Conservation (phyloP, 2,888 invertebrate genomes). For the Callimorpha dominula region DNA sequence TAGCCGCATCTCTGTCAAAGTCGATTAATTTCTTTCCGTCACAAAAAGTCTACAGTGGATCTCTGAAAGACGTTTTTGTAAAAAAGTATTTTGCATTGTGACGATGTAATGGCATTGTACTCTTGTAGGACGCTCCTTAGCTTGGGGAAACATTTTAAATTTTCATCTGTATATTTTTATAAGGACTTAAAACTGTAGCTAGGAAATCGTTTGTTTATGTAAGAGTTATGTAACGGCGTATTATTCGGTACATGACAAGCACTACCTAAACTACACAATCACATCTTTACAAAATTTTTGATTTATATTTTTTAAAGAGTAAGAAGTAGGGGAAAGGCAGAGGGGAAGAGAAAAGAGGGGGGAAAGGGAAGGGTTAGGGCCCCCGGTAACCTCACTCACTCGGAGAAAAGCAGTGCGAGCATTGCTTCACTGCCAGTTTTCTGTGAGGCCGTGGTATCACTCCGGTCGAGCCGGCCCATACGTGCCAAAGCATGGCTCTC, state of each 20-base stretch:
- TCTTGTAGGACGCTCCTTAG: conserved; percentile 5
- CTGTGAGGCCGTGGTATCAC: no score
- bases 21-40: conserved; percentile 42
- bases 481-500: no score
- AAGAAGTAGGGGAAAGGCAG: no score
- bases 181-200: background rate
- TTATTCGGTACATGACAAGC: background rate
- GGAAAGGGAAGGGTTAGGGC: no score
- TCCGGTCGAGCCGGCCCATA: no score
- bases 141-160: conserved; percentile 2
- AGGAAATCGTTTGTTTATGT: background rate
- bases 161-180: conserved; percentile 3
- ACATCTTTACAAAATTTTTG: no score
- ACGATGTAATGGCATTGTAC: conserved; percentile 14
- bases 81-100: conserved; percentile 18
- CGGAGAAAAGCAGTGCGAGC: no score
- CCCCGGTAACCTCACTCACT: no score
- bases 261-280: background rate
- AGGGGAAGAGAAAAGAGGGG: no score
- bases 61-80: conserved; percentile 8
- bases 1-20: conserved; percentile 39
- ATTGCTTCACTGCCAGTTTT: no score
- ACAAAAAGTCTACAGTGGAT: conserved; percentile 23
- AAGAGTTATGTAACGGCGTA: background rate
- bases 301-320: no score